Percentiles rank a stretch among this genome's conserved stretches.
These are phyloP conservation scores for Nomada lathburiana DNA, from an alignment of 2,888 invertebrate species.

Conservation along the genomic window DNA sequence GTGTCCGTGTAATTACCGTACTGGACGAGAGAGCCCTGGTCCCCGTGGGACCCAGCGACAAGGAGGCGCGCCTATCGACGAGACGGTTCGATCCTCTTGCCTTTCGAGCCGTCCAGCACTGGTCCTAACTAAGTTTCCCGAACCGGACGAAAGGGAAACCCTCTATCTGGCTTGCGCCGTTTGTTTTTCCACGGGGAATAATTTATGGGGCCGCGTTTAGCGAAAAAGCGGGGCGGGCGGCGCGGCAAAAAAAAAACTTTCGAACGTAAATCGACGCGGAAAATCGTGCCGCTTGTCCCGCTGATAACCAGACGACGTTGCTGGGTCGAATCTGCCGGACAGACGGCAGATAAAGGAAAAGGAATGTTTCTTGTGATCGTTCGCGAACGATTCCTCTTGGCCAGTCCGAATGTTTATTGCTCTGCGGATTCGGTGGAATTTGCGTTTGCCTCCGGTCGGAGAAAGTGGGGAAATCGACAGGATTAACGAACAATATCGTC, in stretches of 20 bases:
- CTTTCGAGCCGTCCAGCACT: background rate
- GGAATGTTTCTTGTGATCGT: constrained; percentile 16
- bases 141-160: constrained; percentile 18
- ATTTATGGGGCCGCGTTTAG: constrained; percentile 32
- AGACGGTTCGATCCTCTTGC: background rate
- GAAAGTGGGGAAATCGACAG: background rate
- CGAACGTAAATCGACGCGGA: constrained; percentile 28
- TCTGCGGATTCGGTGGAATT: background rate
- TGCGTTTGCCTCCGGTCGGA: background rate
- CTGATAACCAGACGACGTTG: constrained; percentile 29
- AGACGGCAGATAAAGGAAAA: constrained; percentile 34
- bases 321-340: background rate
- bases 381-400: background rate
- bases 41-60: constrained; percentile 33
- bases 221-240: background rate
- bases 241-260: constrained; percentile 14
- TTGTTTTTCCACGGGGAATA: constrained; percentile 43
- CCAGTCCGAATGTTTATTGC: background rate
- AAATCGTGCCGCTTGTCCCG: constrained; percentile 11
- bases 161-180: background rate
- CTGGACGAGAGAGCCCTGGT: constrained; percentile 43
- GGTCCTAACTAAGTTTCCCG: constrained; percentile 29
- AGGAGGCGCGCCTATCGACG: constrained; percentile 9
- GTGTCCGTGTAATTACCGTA: constrained; percentile 64
- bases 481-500: no score